Evolutionary conservation across 2,113 vertebrate species (phyloP).

Genomic region (Amblyopsis rosae): DNA sequence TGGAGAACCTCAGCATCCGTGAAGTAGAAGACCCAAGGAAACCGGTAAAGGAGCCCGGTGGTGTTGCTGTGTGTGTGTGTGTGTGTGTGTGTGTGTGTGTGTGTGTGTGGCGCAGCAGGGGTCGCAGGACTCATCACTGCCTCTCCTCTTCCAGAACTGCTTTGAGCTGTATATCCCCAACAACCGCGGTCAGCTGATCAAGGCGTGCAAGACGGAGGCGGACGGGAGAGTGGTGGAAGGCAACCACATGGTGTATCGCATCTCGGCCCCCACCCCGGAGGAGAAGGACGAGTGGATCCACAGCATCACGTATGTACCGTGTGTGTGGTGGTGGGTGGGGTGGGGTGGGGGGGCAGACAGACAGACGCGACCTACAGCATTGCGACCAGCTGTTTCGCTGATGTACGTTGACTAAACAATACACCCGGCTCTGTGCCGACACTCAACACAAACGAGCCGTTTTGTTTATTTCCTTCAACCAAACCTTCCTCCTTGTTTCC

Average conservation of each 20-base stretch:
- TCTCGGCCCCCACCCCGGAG: conserved; percentile 90
- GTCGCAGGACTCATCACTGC: too few relatives aligned
- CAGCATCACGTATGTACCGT: conserved; percentile 83
- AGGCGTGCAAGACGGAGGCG: conserved; percentile 91
- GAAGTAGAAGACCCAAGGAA: conserved; percentile 89
- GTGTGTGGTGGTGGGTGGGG: too few relatives aligned
- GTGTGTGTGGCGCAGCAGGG: too few relatives aligned
- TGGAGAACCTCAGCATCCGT: conserved; percentile 92
- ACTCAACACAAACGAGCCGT: not conserved
- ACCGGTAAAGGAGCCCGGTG: conserved; percentile 53
- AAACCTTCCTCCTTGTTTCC: conserved; percentile 10
- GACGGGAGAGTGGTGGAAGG: conserved; percentile 91
- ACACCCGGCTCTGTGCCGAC: too few relatives aligned
- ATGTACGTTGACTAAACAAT: not conserved
- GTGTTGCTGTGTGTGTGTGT: not conserved
- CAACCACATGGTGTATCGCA: conserved; percentile 93
- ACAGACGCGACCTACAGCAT: not conserved
- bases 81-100: too few relatives aligned
- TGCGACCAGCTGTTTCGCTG: not conserved
- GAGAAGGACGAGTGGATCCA: conserved; percentile 96
- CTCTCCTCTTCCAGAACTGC: conserved; percentile 80
- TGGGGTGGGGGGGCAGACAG: too few relatives aligned
- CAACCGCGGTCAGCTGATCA: conserved; percentile 92
- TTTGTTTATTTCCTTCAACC: not conserved
- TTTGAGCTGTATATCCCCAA: conserved; percentile 94